phyloP scores from a whole-genome alignment of 2,888 invertebrate species.

The Eudemis profundana region DNA sequence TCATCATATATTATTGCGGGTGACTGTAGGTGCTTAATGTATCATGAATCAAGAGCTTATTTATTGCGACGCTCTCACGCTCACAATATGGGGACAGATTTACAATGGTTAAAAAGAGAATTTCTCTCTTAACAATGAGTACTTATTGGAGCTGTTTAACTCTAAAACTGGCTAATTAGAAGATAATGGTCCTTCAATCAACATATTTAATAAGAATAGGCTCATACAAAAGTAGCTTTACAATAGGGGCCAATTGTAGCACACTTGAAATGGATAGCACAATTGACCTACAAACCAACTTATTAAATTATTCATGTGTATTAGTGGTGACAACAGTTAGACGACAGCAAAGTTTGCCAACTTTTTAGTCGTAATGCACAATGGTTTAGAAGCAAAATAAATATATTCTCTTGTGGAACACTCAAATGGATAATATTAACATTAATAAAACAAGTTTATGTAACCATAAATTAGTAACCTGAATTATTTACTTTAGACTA shows the following conservation, averaged over 20 bases:
- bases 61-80: background rate
- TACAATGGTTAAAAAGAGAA: background rate
- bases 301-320: slow-evolving; percentile 11
- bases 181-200: background rate
- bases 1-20: too few relatives aligned
- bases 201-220: background rate
- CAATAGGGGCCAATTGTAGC: slow-evolving; percentile 35
- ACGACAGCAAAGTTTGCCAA: too few relatives aligned
- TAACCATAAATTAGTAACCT: too few relatives aligned
- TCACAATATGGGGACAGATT: background rate
- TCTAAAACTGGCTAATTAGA: background rate
- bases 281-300: slow-evolving; percentile 37
- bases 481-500: too few relatives aligned
- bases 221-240: background rate
- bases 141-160: background rate
- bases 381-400: too few relatives aligned
- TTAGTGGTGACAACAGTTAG: slow-evolving; percentile 23
- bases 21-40: background rate
- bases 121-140: slow-evolving; percentile 4
- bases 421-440: too few relatives aligned
- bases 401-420: background rate
- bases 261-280: slow-evolving; percentile 6
- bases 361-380: too few relatives aligned
- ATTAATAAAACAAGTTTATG: too few relatives aligned
- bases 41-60: background rate